A percentile compares a stretch with the other conserved stretches of the same genome.
Evolutionary conservation across 2,797 vertebrate species (phyloP).

Genomic region (Gouania willdenowi): DNA sequence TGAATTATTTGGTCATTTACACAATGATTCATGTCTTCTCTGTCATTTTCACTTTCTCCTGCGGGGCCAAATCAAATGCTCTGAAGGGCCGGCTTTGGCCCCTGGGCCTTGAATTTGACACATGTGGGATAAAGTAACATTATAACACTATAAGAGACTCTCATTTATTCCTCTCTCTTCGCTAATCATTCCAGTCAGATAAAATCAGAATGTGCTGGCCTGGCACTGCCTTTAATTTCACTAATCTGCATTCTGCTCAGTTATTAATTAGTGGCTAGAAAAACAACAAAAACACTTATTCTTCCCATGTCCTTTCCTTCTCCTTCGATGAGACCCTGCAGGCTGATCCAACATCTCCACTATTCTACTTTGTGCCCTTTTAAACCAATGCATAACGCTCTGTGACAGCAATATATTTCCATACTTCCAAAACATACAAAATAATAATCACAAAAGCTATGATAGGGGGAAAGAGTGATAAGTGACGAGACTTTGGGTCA

Average conservation of each 20-base stretch:
- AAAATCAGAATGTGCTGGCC: constrained; percentile 45
- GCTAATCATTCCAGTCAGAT: constrained; percentile 28
- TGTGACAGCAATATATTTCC: background rate
- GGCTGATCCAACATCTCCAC: background rate
- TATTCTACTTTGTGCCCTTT: constrained; percentile 18
- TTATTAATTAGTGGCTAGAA: constrained; percentile 30
- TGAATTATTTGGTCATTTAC: no score
- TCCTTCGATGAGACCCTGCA: background rate
- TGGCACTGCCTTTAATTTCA: constrained; percentile 31
- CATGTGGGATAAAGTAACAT: no score
- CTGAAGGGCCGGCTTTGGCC: no score
- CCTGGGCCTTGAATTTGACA: no score
- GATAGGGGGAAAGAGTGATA: no score
- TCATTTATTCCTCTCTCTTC: background rate
- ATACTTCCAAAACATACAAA: background rate
- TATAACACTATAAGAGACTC: no score
- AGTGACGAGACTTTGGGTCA: background rate
- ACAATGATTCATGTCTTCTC: no score
- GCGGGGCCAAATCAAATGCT: no score
- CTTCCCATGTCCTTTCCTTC: background rate
- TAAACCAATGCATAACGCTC: constrained; percentile 20
- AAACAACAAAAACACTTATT: constrained; percentile 26
- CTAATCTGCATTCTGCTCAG: constrained; percentile 46
- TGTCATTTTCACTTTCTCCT: no score
- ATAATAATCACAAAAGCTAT: no score